A percentile compares a stretch with the other conserved stretches of the same genome.
Conservation (phyloP, 2,113 vertebrate species). For the Hirundichthys speculiger region DNA sequence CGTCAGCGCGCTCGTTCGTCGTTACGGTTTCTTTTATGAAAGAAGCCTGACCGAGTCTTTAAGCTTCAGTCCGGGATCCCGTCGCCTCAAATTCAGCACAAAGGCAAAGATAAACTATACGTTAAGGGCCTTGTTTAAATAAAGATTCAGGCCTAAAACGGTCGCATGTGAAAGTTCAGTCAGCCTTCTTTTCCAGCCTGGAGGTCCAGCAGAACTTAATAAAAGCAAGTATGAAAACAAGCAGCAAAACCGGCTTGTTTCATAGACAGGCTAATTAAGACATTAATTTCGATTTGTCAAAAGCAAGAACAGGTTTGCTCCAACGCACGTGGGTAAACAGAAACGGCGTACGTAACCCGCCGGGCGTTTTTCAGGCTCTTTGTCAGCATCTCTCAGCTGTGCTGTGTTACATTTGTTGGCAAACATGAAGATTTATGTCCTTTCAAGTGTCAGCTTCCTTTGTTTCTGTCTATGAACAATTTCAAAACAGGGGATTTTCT, state of each 20-base stretch:
- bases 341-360: background rate
- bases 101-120: slow-evolving; percentile 12
- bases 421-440: slow-evolving; percentile 25
- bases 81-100: background rate
- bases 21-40: too few relatives aligned
- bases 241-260: background rate
- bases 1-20: too few relatives aligned
- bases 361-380: slow-evolving; percentile 19
- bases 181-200: background rate
- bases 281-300: slow-evolving; percentile 6
- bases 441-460: slow-evolving; percentile 37
- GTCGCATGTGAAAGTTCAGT: slow-evolving; percentile 3
- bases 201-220: slow-evolving; percentile 14
- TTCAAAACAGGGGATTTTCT: too few relatives aligned
- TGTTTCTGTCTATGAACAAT: slow-evolving; percentile 4
- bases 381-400: slow-evolving; percentile 33
- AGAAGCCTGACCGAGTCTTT: too few relatives aligned
- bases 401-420: slow-evolving; percentile 44
- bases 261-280: slow-evolving; percentile 2
- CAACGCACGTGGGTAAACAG: slow-evolving; percentile 17
- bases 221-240: slow-evolving; percentile 1
- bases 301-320: slow-evolving; percentile 15
- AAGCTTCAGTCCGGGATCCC: slow-evolving; percentile 3
- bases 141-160: background rate
- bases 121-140: slow-evolving; percentile 11